These are phyloP conservation scores for Pterois miles DNA, from an alignment of 2,797 vertebrate species.

Conservation along the genomic window DNA sequence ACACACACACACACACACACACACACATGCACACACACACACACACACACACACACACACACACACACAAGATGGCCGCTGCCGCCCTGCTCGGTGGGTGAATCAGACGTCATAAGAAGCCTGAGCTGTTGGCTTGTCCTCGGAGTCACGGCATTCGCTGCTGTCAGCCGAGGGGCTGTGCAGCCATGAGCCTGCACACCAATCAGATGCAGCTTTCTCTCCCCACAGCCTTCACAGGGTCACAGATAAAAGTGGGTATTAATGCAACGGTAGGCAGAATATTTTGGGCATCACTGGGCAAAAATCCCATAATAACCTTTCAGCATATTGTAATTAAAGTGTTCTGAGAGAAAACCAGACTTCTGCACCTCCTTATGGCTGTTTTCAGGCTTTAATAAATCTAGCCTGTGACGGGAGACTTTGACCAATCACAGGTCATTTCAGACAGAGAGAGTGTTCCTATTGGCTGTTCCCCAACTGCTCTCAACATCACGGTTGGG, in stretches of 20 bases:
- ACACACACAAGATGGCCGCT: neutral
- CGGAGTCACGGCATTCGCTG: conserved; percentile 51
- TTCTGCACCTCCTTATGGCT: too few relatives aligned
- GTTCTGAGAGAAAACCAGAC: too few relatives aligned
- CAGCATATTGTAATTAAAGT: too few relatives aligned
- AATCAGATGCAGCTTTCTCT: conserved; percentile 33
- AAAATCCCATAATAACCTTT: too few relatives aligned
- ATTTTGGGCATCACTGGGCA: too few relatives aligned
- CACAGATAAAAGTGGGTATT: conserved; percentile 24
- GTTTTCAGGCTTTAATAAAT: too few relatives aligned
- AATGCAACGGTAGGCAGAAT: neutral
- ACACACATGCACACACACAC: conserved; percentile 2
- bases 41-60: conserved; percentile 4
- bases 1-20: conserved; percentile 5
- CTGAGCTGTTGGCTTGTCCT: conserved; percentile 33
- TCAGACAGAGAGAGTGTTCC: too few relatives aligned
- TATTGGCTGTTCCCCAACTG: too few relatives aligned
- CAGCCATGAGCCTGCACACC: conserved; percentile 30
- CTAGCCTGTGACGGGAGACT: too few relatives aligned
- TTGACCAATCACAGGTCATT: too few relatives aligned
- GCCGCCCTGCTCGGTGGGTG: conserved; percentile 13
- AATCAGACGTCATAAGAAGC: conserved; percentile 29
- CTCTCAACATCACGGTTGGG: too few relatives aligned
- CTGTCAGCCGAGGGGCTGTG: conserved; percentile 32
- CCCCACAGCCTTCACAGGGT: neutral